Evolutionary conservation across 2,113 vertebrate genomes (phyloP).

Genomic region (Epinephelus moara): DNA sequence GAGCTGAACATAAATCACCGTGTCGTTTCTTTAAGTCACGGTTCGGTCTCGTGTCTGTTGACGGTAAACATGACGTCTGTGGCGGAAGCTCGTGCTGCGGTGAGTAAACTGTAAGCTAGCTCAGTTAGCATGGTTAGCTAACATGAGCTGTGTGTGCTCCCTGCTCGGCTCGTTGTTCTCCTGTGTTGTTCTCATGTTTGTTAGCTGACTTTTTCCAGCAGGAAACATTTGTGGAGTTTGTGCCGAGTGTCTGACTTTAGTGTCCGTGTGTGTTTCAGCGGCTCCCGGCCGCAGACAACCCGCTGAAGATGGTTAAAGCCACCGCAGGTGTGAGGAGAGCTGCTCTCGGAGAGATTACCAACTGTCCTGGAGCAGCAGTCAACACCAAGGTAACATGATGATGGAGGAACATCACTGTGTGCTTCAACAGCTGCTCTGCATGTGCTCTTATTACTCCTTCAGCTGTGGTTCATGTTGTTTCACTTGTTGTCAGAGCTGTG

Average conservation of each 20-base stretch:
- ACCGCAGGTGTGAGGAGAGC: slow-evolving; percentile 61
- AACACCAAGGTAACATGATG: slow-evolving; percentile 59
- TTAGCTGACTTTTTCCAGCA: no score
- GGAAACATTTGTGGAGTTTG: no score
- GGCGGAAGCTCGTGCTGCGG: slow-evolving; percentile 17
- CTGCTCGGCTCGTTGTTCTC: background rate
- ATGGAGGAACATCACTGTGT: no score
- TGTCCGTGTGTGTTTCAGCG: background rate
- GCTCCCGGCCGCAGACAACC: slow-evolving; percentile 64
- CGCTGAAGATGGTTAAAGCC: slow-evolving; percentile 57
- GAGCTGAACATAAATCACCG: background rate
- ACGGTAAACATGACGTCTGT: slow-evolving; percentile 37
- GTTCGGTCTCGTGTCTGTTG: background rate
- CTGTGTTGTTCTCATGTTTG: no score
- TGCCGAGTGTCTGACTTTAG: no score
- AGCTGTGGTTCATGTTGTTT: background rate
- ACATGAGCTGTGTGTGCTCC: background rate
- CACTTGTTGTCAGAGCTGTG: background rate
- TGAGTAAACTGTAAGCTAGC: slow-evolving; percentile 12
- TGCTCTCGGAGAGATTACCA: slow-evolving; percentile 81
- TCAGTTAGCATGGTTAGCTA: background rate
- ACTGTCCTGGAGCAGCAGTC: slow-evolving; percentile 60
- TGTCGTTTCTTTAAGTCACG: accelerated
- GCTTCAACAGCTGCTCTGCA: background rate
- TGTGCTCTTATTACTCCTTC: no score